Evolutionary conservation across 2,797 vertebrate genomes (phyloP), one percentile per base, ranked within the genome.

Genomic region (Sebastes melanostomus): DNA sequence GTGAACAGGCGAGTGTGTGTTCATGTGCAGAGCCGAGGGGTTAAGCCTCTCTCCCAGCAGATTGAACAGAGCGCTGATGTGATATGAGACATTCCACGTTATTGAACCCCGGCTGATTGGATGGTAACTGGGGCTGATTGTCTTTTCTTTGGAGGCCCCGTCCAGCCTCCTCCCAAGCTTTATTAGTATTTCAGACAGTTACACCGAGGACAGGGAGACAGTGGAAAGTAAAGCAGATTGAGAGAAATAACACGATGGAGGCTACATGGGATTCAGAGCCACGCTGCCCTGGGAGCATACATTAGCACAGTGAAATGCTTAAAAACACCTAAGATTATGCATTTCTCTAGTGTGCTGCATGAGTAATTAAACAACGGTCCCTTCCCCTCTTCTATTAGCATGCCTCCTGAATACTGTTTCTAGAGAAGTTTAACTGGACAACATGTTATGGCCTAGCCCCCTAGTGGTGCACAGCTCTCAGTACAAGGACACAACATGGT

Each of bases 71-170:
- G 81, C 52, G 36, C 58, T 75, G 82, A 84, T 87, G 87, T 77
- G 87, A 91, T 92, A 88, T 86, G 90, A 92, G 85, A 91, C 88
- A 85, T 78, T 86, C 69, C 82, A 70, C 82, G 83, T 89, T 89
- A 84, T 66, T 91, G 89, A 90, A 92, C 87, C 85, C 74, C 24
- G 82, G 81, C 80, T 91, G 90, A 92, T 90, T 91, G 89, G 85
- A 90, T 75, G 81, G 86, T 88, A 91, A 91, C 86, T 20, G 81
- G 59, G 56, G 62, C 75, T 79, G 87, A 92, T 91, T 89, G 85
- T 78, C 90, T 81, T 81, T 89, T 88, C 77, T 76, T 69, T 63
- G 52, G 69, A 20, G 61, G 55, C 52, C 55, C 55, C 2, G 36
- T 62, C 56, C 63, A 54, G 24, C 55, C 66, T 27, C 20, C 50